Evolutionary conservation across 2,113 vertebrate genomes (phyloP).

Genomic region (Hepsetus odoe): DNA sequence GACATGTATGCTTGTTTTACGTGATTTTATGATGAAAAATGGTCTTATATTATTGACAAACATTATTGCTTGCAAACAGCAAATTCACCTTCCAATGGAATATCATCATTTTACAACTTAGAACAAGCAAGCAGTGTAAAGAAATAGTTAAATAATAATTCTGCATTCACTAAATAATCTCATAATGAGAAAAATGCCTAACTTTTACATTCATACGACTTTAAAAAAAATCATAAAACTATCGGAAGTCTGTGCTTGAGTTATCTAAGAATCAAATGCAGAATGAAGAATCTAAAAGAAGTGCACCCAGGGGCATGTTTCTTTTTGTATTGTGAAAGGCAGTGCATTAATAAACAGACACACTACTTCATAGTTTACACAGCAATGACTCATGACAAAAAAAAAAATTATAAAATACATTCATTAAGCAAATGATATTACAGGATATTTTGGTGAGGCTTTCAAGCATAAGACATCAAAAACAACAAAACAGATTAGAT

Average conservation of each 20-base stretch:
- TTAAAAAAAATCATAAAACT: neutral
- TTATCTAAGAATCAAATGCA: neutral
- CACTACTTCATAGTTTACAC: neutral
- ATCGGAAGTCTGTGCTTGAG: neutral
- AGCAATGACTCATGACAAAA: no score
- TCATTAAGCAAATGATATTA: neutral
- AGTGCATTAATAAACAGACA: neutral
- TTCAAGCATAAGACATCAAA: neutral
- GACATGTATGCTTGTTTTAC: no score
- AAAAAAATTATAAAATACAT: neutral
- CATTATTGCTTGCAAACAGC: no score
- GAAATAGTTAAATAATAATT: no score
- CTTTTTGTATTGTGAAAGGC: neutral
- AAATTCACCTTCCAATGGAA: no score
- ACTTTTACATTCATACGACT: no score
- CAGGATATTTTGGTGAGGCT: neutral
- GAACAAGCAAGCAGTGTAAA: no score
- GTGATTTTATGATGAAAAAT: no score
- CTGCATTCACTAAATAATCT: no score
- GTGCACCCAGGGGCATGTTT: neutral
- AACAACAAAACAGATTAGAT: neutral
- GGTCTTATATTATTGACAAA: no score
- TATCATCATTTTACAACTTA: no score
- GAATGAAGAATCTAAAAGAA: neutral
- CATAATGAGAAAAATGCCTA: no score